Conservation (phyloP, 2,113 vertebrate genomes). For the Cheirogaleus medius region DNA sequence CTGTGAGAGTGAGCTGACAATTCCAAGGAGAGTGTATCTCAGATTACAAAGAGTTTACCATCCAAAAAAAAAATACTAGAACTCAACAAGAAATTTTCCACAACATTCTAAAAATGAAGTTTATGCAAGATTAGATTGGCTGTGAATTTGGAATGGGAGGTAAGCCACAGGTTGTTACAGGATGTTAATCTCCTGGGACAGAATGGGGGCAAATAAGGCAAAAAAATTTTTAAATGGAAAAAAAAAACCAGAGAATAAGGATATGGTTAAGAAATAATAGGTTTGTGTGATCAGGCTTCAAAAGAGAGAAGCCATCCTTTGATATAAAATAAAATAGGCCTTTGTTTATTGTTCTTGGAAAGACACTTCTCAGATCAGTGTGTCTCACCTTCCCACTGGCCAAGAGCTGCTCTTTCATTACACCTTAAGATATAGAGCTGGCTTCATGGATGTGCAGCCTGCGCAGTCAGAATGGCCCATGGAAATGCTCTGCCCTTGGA, state of each 20-base stretch:
- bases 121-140: neutral
- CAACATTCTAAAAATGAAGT: neutral
- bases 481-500: neutral
- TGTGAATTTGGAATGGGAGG: neutral
- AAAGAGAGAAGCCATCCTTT: neutral
- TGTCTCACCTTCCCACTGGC: neutral
- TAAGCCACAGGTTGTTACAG: neutral
- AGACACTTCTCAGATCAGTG: neutral
- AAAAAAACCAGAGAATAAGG: neutral
- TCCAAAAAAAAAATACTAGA: neutral
- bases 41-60: neutral
- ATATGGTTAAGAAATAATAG: neutral
- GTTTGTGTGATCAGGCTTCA: neutral
- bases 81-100: neutral
- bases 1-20: neutral
- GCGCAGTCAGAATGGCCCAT: too few relatives aligned
- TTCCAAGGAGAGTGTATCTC: neutral
- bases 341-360: neutral
- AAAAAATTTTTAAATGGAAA: neutral
- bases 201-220: neutral
- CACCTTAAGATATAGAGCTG: neutral
- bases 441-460: accelerated
- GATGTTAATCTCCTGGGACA: neutral
- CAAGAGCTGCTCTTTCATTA: neutral
- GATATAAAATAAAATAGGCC: neutral